Percentiles rank a stretch among this genome's conserved stretches.
These are phyloP conservation scores for Mallotus villosus DNA, from an alignment of 2,797 vertebrate species.

Conservation along the genomic window DNA sequence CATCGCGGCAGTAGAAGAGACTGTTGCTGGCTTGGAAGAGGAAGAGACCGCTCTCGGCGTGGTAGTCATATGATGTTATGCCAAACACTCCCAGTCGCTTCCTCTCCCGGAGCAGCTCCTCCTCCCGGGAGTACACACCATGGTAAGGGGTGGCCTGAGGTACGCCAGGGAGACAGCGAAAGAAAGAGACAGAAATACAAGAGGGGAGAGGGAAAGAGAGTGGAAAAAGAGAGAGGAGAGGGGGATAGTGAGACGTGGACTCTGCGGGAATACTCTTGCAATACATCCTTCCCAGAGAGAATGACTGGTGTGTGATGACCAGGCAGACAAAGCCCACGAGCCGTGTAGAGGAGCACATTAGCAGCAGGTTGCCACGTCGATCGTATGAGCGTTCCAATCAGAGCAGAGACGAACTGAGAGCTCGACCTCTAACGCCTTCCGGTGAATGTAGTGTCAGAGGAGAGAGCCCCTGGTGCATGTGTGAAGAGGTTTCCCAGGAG, in stretches of 20 bases:
- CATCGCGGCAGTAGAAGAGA: constrained; percentile 95
- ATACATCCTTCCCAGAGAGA: not conserved
- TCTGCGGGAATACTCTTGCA: not conserved
- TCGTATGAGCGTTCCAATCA: not conserved
- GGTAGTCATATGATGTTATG: constrained; percentile 97
- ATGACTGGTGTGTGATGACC: not conserved
- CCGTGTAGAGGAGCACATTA: not conserved
- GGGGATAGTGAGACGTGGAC: not conserved
- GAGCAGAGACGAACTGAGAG: too few relatives aligned
- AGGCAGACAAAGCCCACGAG: not conserved
- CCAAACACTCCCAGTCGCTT: constrained; percentile 94
- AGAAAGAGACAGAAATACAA: not conserved
- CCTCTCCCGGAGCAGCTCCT: constrained; percentile 91
- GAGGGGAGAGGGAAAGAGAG: not conserved
- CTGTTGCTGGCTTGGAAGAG: constrained; percentile 99
- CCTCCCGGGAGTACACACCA: constrained; percentile 93
- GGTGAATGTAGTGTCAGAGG: too few relatives aligned
- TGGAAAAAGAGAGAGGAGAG: not conserved
- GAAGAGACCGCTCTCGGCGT: constrained; percentile 90
- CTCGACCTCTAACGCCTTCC: too few relatives aligned
- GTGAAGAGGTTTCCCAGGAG: not conserved
- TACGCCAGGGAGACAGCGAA: not conserved
- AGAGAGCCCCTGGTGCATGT: not conserved
- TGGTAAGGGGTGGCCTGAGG: constrained; percentile 92
- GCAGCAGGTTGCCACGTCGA: too few relatives aligned